Conservation (phyloP, 2,797 vertebrate genomes). For the Phrynocephalus guinanensis region DNA sequence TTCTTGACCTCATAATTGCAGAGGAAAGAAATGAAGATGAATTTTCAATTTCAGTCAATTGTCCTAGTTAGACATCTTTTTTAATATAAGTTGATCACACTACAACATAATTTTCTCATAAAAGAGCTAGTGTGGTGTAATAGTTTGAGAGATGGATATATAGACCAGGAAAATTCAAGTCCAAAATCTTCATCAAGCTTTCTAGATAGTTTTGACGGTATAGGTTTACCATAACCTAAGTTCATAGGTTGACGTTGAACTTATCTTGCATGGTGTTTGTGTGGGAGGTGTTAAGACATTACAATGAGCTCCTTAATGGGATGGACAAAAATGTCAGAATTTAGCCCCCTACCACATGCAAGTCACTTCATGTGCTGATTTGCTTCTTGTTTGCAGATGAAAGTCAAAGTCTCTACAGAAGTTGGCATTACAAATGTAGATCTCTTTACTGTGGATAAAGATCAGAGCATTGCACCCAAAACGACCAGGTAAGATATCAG, state of each 20-base stretch:
- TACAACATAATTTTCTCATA: not conserved
- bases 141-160: not conserved
- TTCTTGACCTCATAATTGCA: not conserved
- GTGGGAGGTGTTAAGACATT: too few relatives aligned
- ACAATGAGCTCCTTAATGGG: not conserved
- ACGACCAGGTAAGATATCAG: constrained; percentile 83
- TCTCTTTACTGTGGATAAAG: constrained; percentile 96
- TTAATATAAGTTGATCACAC: not conserved
- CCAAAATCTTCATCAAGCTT: not conserved
- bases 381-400: constrained; percentile 82
- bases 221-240: not conserved
- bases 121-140: not conserved
- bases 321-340: not conserved
- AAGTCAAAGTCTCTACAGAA: constrained; percentile 97
- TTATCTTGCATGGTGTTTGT: not conserved
- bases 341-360: not conserved
- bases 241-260: not conserved
- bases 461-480: constrained; percentile 98
- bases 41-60: not conserved
- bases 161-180: not conserved
- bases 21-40: not conserved
- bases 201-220: not conserved
- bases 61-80: not conserved
- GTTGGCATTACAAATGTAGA: constrained; percentile 95
- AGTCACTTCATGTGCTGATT: not conserved